Conservation (phyloP, 2,888 invertebrate species). For the Crocallis elinguaria region DNA sequence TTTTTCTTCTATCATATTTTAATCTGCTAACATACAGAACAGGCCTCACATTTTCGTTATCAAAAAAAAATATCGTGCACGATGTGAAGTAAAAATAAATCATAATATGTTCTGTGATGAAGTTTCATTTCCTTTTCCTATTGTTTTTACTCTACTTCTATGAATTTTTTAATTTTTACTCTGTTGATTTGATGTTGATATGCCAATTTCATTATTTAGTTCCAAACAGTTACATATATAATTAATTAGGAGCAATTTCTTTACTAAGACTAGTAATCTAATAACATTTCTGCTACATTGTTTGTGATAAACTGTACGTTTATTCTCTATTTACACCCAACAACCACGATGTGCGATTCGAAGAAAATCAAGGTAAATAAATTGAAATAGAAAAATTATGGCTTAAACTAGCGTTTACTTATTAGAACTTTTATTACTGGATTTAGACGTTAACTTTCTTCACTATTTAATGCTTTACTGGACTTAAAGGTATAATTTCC, state of each 20-base stretch:
- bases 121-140: not conserved
- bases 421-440: not conserved
- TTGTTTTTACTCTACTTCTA: not conserved
- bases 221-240: not conserved
- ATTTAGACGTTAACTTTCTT: not conserved
- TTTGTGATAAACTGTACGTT: not conserved
- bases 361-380: constrained; percentile 56
- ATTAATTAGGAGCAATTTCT: not conserved
- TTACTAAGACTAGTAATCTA: not conserved
- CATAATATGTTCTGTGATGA: too few species aligned
- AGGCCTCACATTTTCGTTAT: too few species aligned
- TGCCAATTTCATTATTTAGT: not conserved
- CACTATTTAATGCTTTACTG: too few species aligned
- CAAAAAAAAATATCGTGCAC: too few species aligned
- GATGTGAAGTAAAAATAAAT: too few species aligned
- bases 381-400: not conserved
- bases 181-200: not conserved
- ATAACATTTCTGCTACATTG: not conserved
- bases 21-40: too few species aligned
- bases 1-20: too few species aligned
- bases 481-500: not conserved
- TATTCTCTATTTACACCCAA: not conserved
- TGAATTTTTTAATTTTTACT: not conserved
- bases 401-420: not conserved
- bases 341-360: constrained; percentile 49